phyloP scores from a whole-genome alignment of 2,888 invertebrate species.

The Schizotus pectinicornis region DNA sequence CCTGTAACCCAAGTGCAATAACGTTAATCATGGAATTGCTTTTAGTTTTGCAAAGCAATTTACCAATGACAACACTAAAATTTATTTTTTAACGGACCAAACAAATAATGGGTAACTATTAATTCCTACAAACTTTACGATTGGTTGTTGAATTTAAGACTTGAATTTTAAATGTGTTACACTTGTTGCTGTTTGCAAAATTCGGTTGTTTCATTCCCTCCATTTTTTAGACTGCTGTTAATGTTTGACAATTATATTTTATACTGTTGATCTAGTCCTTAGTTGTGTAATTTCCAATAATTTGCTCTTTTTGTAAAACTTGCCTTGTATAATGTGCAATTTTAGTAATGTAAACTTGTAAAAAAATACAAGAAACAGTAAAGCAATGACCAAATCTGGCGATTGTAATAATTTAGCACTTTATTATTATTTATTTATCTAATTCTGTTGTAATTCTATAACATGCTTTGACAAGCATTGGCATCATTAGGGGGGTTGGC shows the following conservation, averaged over 20 bases:
- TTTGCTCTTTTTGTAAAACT: constrained; percentile 3
- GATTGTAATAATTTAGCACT: neutral
- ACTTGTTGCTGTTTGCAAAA: constrained; percentile 19
- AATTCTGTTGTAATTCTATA: no score
- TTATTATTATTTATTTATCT: constrained; percentile 8
- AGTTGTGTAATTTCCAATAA: constrained; percentile 14
- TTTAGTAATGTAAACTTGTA: constrained; percentile 1
- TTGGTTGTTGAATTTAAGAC: no score
- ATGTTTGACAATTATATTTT: constrained; percentile 26
- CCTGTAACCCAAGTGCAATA: no score
- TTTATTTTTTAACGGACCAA: no score
- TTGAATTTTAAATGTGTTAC: neutral
- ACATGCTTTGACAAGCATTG: neutral
- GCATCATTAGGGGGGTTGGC: neutral
- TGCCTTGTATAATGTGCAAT: constrained; percentile 24
- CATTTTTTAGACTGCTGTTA: constrained; percentile 31
- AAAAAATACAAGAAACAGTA: neutral
- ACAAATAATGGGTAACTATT: no score
- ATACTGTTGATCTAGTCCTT: constrained; percentile 31
- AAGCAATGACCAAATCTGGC: neutral
- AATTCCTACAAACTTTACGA: no score
- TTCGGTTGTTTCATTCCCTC: constrained; percentile 29
- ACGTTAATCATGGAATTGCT: no score
- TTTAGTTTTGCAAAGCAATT: no score
- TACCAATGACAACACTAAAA: no score